phyloP scores from a whole-genome alignment of 2,797 vertebrate genomes.

The Pogoniulus pusillus region DNA sequence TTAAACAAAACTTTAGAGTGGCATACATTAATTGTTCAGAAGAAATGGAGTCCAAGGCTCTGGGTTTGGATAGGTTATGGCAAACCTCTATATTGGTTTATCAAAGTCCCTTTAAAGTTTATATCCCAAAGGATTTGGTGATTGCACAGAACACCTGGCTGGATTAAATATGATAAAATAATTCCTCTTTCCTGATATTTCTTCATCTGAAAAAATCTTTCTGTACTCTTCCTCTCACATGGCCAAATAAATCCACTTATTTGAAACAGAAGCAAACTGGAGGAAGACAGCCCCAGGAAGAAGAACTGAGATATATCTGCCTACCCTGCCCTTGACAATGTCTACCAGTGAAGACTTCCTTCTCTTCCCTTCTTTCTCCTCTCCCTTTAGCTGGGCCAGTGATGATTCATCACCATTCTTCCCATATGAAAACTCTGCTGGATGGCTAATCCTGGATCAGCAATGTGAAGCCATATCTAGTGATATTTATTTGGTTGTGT shows the following conservation, averaged over 20 bases:
- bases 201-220: neutral
- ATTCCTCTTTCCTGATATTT: neutral
- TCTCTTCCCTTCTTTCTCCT: neutral
- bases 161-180: neutral
- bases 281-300: neutral
- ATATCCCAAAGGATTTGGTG: neutral
- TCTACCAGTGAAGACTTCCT: neutral
- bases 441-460: neutral
- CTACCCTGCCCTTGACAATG: neutral
- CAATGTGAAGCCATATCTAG: neutral
- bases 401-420: neutral
- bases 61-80: neutral
- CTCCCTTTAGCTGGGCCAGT: no score
- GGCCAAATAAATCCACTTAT: neutral
- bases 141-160: neutral
- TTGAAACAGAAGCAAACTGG: neutral
- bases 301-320: neutral
- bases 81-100: neutral
- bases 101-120: neutral
- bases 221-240: neutral
- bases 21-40: neutral
- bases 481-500: neutral
- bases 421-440: neutral
- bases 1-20: neutral
- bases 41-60: neutral